phyloP scores from a whole-genome alignment of 2,797 vertebrate genomes.

The Myotis vivesi region DNA sequence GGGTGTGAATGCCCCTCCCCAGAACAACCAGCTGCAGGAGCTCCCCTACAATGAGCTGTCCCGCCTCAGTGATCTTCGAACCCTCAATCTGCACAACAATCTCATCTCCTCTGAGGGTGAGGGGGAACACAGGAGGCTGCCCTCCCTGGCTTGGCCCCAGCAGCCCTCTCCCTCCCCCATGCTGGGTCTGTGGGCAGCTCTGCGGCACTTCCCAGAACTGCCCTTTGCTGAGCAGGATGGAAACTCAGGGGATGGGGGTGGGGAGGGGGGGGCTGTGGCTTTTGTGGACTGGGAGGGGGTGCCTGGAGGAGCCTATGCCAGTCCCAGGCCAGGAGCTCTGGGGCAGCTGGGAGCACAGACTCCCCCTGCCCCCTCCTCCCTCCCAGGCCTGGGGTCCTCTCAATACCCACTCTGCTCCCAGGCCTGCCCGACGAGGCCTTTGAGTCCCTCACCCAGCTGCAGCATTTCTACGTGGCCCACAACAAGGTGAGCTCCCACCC shows the following conservation, averaged over 20 bases:
- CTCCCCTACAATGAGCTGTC: conserved; percentile 78
- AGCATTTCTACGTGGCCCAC: conserved; percentile 80
- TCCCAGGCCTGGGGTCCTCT: neutral
- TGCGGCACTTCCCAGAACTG: conserved; percentile 57
- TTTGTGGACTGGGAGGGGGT: neutral
- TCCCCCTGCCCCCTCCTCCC: neutral
- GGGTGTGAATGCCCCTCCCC: neutral
- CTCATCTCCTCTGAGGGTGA: conserved; percentile 77
- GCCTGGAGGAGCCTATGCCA: neutral
- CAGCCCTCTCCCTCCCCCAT: neutral
- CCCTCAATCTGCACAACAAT: conserved; percentile 81
- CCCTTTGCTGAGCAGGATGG: conserved; percentile 58
- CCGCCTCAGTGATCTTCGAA: conserved; percentile 65
- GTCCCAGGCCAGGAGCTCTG: neutral
- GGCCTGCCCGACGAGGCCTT: conserved; percentile 82
- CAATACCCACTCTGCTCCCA: neutral
- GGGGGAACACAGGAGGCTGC: neutral
- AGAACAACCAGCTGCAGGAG: conserved; percentile 80
- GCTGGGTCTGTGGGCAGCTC: neutral
- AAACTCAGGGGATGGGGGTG: conserved; percentile 38
- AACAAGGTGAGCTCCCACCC: conserved; percentile 74
- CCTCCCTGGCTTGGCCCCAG: neutral
- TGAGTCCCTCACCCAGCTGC: conserved; percentile 74
- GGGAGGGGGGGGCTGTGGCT: conserved; percentile 28
- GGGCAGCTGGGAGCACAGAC: neutral